Conservation (phyloP, 2,888 invertebrate species). For the Rambutsinella grinnellia region DNA sequence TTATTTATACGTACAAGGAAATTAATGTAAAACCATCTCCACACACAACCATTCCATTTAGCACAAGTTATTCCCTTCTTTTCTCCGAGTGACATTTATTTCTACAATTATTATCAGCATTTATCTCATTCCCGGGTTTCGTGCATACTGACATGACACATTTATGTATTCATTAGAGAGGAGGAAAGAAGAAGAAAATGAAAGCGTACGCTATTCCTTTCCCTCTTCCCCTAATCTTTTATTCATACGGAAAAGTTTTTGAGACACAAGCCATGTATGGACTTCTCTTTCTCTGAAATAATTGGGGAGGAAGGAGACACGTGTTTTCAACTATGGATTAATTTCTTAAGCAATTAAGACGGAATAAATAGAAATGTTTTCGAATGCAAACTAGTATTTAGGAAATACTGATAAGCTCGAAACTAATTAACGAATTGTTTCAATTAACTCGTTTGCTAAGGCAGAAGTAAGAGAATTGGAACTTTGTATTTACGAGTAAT, state of each 20-base stretch:
- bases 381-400: too few relatives aligned
- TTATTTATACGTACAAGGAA: too few relatives aligned
- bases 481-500: too few relatives aligned
- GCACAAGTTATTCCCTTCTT: not conserved
- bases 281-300: not conserved
- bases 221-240: conserved; percentile 17
- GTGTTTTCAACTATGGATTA: too few relatives aligned
- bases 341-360: too few relatives aligned
- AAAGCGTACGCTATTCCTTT: not conserved
- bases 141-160: conserved; percentile 16
- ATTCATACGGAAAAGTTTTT: conserved; percentile 21
- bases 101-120: not conserved
- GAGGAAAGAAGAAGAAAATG: not conserved
- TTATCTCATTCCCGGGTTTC: not conserved
- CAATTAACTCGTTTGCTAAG: too few relatives aligned
- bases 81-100: not conserved
- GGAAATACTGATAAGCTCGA: not conserved
- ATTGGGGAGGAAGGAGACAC: not conserved
- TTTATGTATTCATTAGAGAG: not conserved
- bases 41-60: too few relatives aligned
- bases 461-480: too few relatives aligned
- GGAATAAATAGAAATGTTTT: too few relatives aligned
- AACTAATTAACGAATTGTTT: too few relatives aligned
- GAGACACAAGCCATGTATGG: not conserved
- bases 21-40: too few relatives aligned